phyloP scores from a whole-genome alignment of 2,888 invertebrate species.

The Archips crataeganus region DNA sequence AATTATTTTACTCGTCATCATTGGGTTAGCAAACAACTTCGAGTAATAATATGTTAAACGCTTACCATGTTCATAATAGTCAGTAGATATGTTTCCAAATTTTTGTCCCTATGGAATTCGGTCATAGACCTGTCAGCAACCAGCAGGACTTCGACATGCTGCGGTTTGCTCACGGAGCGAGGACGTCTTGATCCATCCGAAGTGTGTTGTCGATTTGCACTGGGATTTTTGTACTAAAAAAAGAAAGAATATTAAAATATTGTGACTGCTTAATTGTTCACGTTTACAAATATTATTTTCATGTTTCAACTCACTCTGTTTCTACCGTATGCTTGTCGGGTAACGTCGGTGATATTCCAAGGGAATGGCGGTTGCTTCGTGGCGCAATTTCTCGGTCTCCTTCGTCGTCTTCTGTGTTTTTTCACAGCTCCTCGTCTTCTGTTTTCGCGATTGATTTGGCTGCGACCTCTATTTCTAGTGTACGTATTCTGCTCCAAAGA shows the following conservation, averaged over 20 bases:
- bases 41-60: not conserved
- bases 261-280: not conserved
- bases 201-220: slow-evolving; percentile 12
- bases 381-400: slow-evolving; percentile 75
- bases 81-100: slow-evolving; percentile 93
- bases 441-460: slow-evolving; percentile 57
- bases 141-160: slow-evolving; percentile 94
- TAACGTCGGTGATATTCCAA: slow-evolving; percentile 61
- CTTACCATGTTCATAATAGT: slow-evolving; percentile 97
- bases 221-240: slow-evolving; percentile 60
- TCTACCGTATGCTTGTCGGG: slow-evolving; percentile 52
- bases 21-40: not conserved
- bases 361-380: slow-evolving; percentile 79
- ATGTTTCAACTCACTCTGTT: slow-evolving; percentile 48
- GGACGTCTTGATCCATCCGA: slow-evolving; percentile 49
- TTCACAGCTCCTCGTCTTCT: slow-evolving; percentile 65
- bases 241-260: slow-evolving; percentile 21
- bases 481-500: slow-evolving; percentile 60
- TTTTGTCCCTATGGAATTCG: slow-evolving; percentile 93
- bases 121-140: slow-evolving; percentile 96
- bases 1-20: not conserved
- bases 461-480: slow-evolving; percentile 57
- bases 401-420: slow-evolving; percentile 70
- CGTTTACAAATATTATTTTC: not conserved
- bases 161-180: slow-evolving; percentile 90